phyloP scores from a whole-genome alignment of 2,888 invertebrate species.

The Cheilosia vernalis region DNA sequence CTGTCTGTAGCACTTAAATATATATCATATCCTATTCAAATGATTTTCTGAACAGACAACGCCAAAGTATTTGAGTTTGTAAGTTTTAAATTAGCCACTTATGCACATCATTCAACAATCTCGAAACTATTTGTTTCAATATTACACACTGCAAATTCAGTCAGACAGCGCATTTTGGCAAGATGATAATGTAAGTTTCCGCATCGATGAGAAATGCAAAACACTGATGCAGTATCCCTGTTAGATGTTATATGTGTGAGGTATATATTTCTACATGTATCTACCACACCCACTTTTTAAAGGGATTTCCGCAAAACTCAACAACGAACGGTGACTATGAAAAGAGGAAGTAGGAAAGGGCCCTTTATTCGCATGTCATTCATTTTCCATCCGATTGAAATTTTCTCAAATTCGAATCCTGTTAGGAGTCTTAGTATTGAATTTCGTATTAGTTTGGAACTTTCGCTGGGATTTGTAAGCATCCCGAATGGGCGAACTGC shows the following conservation, averaged over 20 bases:
- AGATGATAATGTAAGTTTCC: constrained; percentile 25
- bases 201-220: constrained; percentile 23
- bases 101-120: constrained; percentile 53
- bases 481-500: constrained; percentile 35
- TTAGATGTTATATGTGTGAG: no score
- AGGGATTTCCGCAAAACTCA: constrained; percentile 8
- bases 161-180: not conserved
- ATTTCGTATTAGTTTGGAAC: constrained; percentile 56
- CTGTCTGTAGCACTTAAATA: not conserved
- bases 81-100: constrained; percentile 26
- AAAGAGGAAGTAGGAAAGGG: not conserved
- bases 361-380: constrained; percentile 27
- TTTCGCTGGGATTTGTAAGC: constrained; percentile 42
- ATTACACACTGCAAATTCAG: constrained; percentile 4
- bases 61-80: constrained; percentile 1
- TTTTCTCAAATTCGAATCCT: constrained; percentile 61
- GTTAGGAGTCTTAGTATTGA: constrained; percentile 50
- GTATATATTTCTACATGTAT: not conserved
- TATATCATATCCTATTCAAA: not conserved
- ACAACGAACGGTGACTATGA: not conserved
- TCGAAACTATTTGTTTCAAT: constrained; percentile 43
- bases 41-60: not conserved
- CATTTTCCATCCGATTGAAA: constrained; percentile 60
- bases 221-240: constrained; percentile 14
- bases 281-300: constrained; percentile 28